Conservation (phyloP, 2,888 invertebrate species). For the Ormyrus thymus region DNA sequence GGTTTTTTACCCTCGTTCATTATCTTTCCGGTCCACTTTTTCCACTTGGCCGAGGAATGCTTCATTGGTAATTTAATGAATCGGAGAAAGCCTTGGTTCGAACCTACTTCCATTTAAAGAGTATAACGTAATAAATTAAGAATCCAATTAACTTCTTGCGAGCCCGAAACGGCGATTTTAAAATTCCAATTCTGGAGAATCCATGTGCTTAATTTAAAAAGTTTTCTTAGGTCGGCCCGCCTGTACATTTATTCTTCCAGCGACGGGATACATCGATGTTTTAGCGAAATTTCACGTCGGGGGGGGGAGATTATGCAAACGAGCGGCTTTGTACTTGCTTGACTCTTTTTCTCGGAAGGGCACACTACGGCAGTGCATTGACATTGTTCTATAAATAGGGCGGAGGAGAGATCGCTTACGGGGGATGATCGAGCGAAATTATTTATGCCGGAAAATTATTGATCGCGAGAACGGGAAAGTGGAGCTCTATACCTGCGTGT, state of each 20-base stretch:
- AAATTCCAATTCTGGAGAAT: too few relatives aligned
- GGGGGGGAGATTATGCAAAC: neutral
- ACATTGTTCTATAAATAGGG: constrained; percentile 50
- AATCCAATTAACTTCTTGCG: too few relatives aligned
- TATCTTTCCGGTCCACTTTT: too few relatives aligned
- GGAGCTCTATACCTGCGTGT: neutral
- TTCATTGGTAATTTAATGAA: too few relatives aligned
- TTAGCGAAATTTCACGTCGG: constrained; percentile 21
- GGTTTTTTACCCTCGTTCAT: too few relatives aligned
- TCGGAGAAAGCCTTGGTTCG: too few relatives aligned
- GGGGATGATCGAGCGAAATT: neutral
- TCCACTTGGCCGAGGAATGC: too few relatives aligned
- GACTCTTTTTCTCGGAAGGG: constrained; percentile 2
- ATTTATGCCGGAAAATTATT: constrained; percentile 21
- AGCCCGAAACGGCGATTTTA: too few relatives aligned
- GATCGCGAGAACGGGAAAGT: neutral
- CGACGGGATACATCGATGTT: constrained; percentile 30
- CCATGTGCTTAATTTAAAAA: too few relatives aligned
- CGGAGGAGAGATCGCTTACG: neutral
- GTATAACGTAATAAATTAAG: too few relatives aligned
- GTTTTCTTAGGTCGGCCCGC: too few relatives aligned
- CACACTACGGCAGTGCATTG: constrained; percentile 19
- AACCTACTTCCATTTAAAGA: too few relatives aligned
- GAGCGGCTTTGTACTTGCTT: neutral
- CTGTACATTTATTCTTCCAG: neutral